Evolutionary conservation across 2,797 vertebrate species (phyloP), one percentile per base, ranked within the genome.

Genomic region (Orientallactaga sibirica): DNA sequence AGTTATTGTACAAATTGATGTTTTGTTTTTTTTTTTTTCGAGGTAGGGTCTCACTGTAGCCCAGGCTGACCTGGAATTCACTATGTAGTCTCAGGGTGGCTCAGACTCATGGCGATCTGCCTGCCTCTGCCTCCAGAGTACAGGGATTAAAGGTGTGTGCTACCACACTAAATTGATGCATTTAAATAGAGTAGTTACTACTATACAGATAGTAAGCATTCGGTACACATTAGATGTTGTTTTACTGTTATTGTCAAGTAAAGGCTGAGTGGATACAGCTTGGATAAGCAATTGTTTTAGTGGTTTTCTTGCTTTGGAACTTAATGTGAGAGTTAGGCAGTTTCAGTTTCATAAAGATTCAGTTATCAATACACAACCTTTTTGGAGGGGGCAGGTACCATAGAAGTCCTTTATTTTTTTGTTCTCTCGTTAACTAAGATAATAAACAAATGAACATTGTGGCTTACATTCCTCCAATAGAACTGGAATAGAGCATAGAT

Each of bases 281-380:
- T 85, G 79, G 37, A 33, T 95, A 37, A 86, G 20, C 83, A 25
- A 24, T 73, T 78, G 24, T 78, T 83, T 71, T 80, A 25, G 3
- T 83, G 71, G 3, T 62, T 88, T 61, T 86, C 90, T 92, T 48
- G 7, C 20, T 82, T 74, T 64, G 33, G 29, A 78, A 89, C 88
- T 29, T 75, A 18, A 64, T 82, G 41, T 86, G 64, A 83, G 74
- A 89, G 33, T 62, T 48, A 76, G 14, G 7, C 67, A 48, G 11
- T 86, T 89, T 88, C 52, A 12, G 75, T 61, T 87, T 91, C 41
- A 43, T 66, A 77, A 82, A n/a, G 77, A 7, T 88, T 85, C n/a
- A 70, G 20, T 12, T 10, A 82, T 74, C 29, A 68, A 86, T 16
- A 88, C 37, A 18, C 33, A 84, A 68, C 33, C 33, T 37, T 37